Conservation (phyloP, 2,888 invertebrate species). For the Embidobia sp. region DNA sequence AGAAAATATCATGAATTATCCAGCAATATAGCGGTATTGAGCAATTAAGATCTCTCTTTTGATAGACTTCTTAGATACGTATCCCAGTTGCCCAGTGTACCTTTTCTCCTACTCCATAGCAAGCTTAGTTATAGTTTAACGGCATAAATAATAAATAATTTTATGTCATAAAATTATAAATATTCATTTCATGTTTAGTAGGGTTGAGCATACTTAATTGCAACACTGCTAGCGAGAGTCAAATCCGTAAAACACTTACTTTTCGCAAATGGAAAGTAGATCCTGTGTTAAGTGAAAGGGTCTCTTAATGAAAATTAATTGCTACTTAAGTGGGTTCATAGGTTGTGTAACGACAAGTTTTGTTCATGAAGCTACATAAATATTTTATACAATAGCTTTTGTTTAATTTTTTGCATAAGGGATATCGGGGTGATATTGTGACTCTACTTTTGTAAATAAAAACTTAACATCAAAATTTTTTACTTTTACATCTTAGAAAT, state of each 20-base stretch:
- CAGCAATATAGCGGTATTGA: constrained; percentile 60
- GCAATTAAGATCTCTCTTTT: constrained; percentile 60
- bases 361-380: too few relatives aligned
- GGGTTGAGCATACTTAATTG: too few relatives aligned
- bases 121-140: constrained; percentile 26
- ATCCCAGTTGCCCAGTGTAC: constrained; percentile 59
- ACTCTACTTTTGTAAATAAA: too few relatives aligned
- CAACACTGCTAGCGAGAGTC: too few relatives aligned
- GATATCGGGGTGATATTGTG: too few relatives aligned
- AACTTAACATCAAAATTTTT: too few relatives aligned
- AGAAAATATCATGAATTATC: constrained; percentile 58
- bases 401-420: too few relatives aligned
- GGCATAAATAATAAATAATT: constrained; percentile 1
- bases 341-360: constrained; percentile 17
- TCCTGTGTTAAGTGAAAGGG: constrained; percentile 38
- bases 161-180: background rate
- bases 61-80: constrained; percentile 60
- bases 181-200: background rate
- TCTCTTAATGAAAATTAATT: constrained; percentile 24
- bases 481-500: too few relatives aligned
- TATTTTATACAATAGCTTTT: too few relatives aligned
- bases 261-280: constrained; percentile 28
- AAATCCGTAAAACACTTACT: too few relatives aligned
- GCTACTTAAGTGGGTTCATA: constrained; percentile 17
- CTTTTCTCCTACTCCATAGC: constrained; percentile 35